A percentile compares a stretch with the other conserved stretches of the same genome.
Conservation (phyloP, 2,113 vertebrate species). For the Leiothrix lutea region DNA sequence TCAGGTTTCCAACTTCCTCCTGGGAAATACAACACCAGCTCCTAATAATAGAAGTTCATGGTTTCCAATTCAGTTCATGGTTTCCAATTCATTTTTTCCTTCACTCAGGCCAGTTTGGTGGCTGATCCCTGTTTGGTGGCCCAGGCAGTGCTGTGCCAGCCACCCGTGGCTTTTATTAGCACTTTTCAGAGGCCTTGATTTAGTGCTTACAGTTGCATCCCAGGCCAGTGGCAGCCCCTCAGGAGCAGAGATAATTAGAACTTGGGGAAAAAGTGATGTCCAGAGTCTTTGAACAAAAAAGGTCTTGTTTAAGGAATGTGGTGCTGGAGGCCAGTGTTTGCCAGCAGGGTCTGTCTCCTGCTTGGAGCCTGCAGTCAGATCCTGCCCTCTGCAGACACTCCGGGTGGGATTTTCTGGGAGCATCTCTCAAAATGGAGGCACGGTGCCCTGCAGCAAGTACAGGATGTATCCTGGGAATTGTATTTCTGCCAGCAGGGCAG, state of each 20-base stretch:
- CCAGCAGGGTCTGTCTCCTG: not conserved
- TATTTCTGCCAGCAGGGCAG: not conserved
- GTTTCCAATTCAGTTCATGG: not conserved
- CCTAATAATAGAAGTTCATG: not conserved
- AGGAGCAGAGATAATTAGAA: not conserved
- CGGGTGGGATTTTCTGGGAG: not conserved
- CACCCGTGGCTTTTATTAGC: not conserved
- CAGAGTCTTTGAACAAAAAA: not conserved
- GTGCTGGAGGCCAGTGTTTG: not conserved
- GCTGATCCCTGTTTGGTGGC: not conserved
- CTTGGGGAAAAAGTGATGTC: not conserved
- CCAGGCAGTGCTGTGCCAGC: not conserved
- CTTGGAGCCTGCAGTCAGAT: not conserved
- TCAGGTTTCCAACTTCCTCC: not conserved
- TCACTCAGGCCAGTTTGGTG: not conserved
- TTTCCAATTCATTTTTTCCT: not conserved
- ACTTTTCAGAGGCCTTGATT: not conserved
- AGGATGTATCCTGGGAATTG: not conserved
- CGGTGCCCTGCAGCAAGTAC: not conserved
- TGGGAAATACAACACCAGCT: not conserved
- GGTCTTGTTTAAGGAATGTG: not conserved
- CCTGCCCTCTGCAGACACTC: not conserved
- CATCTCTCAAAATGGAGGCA: conserved; percentile 31
- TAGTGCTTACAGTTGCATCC: not conserved
- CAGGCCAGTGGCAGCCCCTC: not conserved